Evolutionary conservation across 2,113 vertebrate genomes (phyloP).

Genomic region (Crotalus viridis): DNA sequence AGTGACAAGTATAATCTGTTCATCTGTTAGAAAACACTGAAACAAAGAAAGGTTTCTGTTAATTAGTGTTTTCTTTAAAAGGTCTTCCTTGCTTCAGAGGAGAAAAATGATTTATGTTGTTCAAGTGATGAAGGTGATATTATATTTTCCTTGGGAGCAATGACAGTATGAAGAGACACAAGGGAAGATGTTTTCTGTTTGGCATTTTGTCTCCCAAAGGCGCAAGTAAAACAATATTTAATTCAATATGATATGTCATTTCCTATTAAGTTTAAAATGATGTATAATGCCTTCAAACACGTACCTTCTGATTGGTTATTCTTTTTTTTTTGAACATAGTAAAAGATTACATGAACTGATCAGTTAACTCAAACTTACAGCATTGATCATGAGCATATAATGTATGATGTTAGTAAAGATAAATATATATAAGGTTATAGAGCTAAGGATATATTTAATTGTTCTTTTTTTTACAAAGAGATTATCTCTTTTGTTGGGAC

Average conservation of each 20-base stretch:
- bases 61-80: conserved; percentile 23
- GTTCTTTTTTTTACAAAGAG: neutral
- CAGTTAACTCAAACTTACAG: neutral
- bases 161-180: neutral
- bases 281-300: neutral
- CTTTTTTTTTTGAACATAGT: neutral
- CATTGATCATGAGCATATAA: neutral
- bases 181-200: neutral
- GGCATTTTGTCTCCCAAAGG: neutral
- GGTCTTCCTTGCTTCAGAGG: neutral
- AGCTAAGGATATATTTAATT: neutral
- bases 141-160: neutral
- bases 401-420: neutral
- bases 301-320: too few relatives aligned
- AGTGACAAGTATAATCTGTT: conserved; percentile 28
- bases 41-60: conserved; percentile 49
- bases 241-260: neutral
- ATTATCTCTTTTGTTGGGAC: neutral
- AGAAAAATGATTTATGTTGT: conserved; percentile 11
- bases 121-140: conserved; percentile 1
- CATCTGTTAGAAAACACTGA: conserved; percentile 34
- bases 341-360: neutral
- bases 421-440: neutral
- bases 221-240: neutral
- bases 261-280: neutral